Percentiles rank a stretch among this genome's conserved stretches.
Evolutionary conservation across 2,797 vertebrate genomes (phyloP).

Genomic region (Gallinago stenura): DNA sequence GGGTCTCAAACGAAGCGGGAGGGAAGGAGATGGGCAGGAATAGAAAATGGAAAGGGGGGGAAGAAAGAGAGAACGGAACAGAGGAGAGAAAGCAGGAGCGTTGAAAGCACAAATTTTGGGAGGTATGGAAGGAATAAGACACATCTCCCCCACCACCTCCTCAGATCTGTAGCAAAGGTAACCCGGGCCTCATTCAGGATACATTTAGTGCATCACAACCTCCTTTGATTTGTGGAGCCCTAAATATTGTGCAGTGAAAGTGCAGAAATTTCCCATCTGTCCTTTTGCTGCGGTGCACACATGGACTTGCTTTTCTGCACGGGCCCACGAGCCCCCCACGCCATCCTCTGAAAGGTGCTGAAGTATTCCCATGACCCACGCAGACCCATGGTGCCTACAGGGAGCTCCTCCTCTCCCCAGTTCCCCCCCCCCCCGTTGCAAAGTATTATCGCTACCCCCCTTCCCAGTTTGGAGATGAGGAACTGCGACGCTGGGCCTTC

Average conservation of each 20-base stretch:
- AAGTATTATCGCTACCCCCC: background rate
- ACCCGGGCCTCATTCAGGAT: background rate
- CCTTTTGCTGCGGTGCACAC: background rate
- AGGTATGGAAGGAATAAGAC: background rate
- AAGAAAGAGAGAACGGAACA: background rate
- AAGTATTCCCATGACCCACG: background rate
- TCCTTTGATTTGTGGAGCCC: slow-evolving; percentile 43
- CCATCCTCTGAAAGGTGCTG: background rate
- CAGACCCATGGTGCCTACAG: rapidly evolving
- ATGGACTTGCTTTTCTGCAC: background rate
- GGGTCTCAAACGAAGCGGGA: background rate
- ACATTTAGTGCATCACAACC: background rate
- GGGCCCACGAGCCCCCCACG: rapidly evolving
- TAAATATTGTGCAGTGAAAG: background rate
- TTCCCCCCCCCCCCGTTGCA: background rate
- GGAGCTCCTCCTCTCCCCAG: background rate
- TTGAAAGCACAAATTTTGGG: background rate
- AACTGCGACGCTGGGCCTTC: background rate
- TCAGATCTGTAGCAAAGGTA: slow-evolving; percentile 22
- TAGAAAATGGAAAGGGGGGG: background rate
- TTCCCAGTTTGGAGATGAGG: slow-evolving; percentile 1
- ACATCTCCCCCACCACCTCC: background rate
- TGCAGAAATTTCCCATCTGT: slow-evolving; percentile 5
- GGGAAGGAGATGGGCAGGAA: background rate
- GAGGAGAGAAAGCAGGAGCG: background rate